Percentiles rank a stretch among this genome's conserved stretches.
Conservation (phyloP, 1,140 invertebrate genomes). For the Brachionus plicatilis region DNA sequence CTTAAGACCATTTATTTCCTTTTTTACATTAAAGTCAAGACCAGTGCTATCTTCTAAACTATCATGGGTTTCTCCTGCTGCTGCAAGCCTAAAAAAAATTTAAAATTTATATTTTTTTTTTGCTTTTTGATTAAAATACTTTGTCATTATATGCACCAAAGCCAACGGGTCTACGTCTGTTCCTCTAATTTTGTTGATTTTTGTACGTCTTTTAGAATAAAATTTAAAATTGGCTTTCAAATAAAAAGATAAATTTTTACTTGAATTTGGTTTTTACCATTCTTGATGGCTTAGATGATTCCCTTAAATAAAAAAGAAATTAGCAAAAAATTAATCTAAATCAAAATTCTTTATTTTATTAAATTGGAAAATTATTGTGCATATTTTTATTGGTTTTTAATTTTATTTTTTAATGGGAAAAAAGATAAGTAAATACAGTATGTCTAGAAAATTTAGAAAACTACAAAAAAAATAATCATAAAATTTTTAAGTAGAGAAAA, state of each 20-base stretch:
- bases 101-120: neutral
- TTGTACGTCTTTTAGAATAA: neutral
- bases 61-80: neutral
- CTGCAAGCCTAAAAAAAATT: neutral
- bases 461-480: too few species aligned
- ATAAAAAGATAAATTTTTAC: neutral
- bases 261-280: slow-evolving; percentile 39
- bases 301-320: neutral
- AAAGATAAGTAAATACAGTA: too few species aligned
- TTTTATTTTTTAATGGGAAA: too few species aligned
- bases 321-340: neutral
- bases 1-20: slow-evolving; percentile 48
- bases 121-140: neutral
- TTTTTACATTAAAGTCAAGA: slow-evolving; percentile 35
- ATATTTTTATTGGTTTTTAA: too few species aligned
- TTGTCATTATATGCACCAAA: slow-evolving; percentile 7
- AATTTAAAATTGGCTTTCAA: neutral
- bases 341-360: too few species aligned
- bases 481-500: too few species aligned
- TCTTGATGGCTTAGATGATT: neutral
- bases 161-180: neutral
- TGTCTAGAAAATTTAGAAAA: too few species aligned
- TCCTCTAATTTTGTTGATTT: slow-evolving; percentile 5
- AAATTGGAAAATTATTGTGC: too few species aligned
- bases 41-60: neutral